Percentiles rank a stretch among this genome's conserved stretches.
Conservation (phyloP, 2,888 invertebrate genomes). For the Lissocephala sabroskyi region DNA sequence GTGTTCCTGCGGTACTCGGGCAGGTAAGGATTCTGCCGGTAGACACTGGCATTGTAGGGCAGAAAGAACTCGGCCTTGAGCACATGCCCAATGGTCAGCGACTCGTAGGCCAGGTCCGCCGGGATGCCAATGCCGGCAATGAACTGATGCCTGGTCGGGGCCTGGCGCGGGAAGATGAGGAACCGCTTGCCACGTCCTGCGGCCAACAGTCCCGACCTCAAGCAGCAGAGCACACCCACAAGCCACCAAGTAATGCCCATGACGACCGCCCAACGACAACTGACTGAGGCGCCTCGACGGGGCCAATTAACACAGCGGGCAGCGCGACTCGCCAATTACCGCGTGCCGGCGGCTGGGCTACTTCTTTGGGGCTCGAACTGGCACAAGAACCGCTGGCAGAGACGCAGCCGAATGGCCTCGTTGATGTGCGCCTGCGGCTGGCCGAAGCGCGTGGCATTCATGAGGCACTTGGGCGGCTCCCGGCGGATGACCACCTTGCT, state of each 20-base stretch:
- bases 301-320: no score
- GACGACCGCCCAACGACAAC: slow-evolving; percentile 7
- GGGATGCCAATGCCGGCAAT: slow-evolving; percentile 68
- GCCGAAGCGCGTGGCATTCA: no score
- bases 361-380: no score
- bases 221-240: slow-evolving; percentile 6
- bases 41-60: slow-evolving; percentile 60
- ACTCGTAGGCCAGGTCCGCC: slow-evolving; percentile 63
- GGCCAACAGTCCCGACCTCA: no score
- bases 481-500: no score
- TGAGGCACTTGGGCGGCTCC: no score
- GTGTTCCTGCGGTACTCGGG: slow-evolving; percentile 52
- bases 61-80: slow-evolving; percentile 58
- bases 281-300: no score
- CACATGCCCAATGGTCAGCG: slow-evolving; percentile 60
- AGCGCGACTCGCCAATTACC: no score
- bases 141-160: slow-evolving; percentile 67
- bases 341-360: no score
- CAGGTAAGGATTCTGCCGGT: slow-evolving; percentile 58
- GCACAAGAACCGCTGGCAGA: no score
- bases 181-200: slow-evolving; percentile 48
- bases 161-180: slow-evolving; percentile 61
- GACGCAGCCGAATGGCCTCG: no score
- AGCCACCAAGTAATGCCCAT: slow-evolving; percentile 21
- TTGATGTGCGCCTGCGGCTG: no score